Evolutionary conservation across 2,888 invertebrate genomes (phyloP).

Genomic region (Clepsis dumicolana): DNA sequence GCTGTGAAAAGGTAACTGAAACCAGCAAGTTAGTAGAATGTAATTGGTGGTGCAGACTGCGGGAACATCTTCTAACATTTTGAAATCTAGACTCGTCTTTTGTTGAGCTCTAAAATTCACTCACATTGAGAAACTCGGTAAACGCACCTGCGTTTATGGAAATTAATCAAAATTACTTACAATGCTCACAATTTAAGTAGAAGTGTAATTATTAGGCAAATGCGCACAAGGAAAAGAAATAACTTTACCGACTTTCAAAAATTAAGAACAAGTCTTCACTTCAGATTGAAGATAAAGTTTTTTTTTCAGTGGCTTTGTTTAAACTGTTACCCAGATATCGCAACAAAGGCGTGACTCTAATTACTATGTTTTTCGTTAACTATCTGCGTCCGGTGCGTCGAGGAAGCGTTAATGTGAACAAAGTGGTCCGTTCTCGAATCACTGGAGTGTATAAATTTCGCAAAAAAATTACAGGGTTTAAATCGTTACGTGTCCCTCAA

Average conservation of each 20-base stretch:
- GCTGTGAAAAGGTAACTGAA: no score
- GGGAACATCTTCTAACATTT: not conserved
- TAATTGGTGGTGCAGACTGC: no score
- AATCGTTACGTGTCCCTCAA: not conserved
- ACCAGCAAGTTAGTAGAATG: no score
- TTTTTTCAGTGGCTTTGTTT: not conserved
- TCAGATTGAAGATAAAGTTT: not conserved
- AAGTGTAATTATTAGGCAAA: not conserved
- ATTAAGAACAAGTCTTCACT: not conserved
- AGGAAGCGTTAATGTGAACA: slow-evolving; percentile 36
- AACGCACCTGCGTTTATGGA: slow-evolving; percentile 4
- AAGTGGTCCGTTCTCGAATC: slow-evolving; percentile 25
- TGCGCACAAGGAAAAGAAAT: not conserved
- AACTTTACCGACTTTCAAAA: not conserved
- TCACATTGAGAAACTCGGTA: slow-evolving; percentile 1
- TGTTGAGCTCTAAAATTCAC: slow-evolving; percentile 2
- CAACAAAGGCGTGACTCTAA: slow-evolving; percentile 33
- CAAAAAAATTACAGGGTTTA: slow-evolving; percentile 8
- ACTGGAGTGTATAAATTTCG: slow-evolving; percentile 27
- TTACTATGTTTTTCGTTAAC: slow-evolving; percentile 25
- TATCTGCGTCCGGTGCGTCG: slow-evolving; percentile 19
- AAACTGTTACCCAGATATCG: slow-evolving; percentile 6
- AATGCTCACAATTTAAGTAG: not conserved
- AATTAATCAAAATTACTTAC: slow-evolving; percentile 5
- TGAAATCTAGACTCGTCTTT: not conserved